Evolutionary conservation across 2,113 vertebrate genomes (phyloP), one percentile per base, ranked within the genome.

Genomic region (Tenebrosternarchus preto): DNA sequence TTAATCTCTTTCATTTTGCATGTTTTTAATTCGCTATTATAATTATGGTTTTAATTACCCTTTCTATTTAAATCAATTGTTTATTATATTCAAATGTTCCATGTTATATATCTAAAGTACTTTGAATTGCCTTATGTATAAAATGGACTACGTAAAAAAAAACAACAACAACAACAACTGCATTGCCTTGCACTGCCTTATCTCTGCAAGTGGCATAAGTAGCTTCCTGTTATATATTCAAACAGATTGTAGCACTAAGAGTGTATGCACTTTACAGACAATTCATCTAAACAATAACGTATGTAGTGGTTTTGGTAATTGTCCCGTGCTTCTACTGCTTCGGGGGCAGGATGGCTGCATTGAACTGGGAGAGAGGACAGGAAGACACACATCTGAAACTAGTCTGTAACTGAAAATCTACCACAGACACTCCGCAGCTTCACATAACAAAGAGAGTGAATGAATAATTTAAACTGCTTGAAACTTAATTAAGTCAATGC

Each of bases 401-500:
- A 15, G 59, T 16, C 22, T 25, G 24, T 11, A 24, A 15, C 60
- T 19, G n/a, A n/a, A n/a, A n/a, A n/a, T n/a, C n/a, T n/a, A n/a
- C n/a, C n/a, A n/a, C n/a, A n/a, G n/a, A n/a, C n/a, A n/a, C n/a
- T n/a, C n/a, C n/a, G n/a, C n/a, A 22, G 43, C 60, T 66, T 55
- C 27, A 76, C 43, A 66, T 20, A 43, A 67, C 25, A 66, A 76
- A 76, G 50, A 55, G 55, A 68, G 15, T n/a, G 25, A 39, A 68
- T 24, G 20, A 64, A 39, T 25, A 33, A 69, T 69, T 77, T 67
- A 27, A 50, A 67, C 63, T 36, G 16, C 68, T 57, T 6, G 69
- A 59, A 69, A 59, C 60, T 53, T 57, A 68, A 56, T 36, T 69
- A 69, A 36, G 64, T 22, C 50, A 17, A 25, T 57, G 29, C 15